Conservation (phyloP, 2,797 vertebrate genomes). For the Notolabrus celidotus region DNA sequence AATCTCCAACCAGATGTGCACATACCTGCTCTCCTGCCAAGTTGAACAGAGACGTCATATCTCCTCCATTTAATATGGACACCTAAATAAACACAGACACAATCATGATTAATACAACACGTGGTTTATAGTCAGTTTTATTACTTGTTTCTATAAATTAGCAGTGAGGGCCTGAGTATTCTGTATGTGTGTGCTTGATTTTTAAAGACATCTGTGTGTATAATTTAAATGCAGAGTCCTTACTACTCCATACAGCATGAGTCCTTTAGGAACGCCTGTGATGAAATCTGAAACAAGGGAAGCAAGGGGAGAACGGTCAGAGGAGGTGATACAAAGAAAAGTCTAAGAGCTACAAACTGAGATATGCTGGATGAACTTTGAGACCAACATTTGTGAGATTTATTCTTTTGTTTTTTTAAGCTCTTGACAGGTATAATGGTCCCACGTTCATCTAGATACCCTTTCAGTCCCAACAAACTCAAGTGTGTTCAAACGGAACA, state of each 20-base stretch:
- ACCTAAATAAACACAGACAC: conserved; percentile 78
- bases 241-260: conserved; percentile 92
- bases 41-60: conserved; percentile 88
- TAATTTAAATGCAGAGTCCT: conserved; percentile 70
- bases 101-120: conserved; percentile 1
- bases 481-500: conserved; percentile 8
- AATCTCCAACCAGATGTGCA: conserved; percentile 38
- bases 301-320: conserved; percentile 27
- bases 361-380: neutral
- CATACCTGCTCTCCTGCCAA: conserved; percentile 91
- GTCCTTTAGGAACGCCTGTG: conserved; percentile 91
- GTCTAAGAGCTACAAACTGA: neutral
- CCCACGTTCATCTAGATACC: too few relatives aligned
- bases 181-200: neutral
- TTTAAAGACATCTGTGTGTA: conserved; percentile 2
- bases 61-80: conserved; percentile 87
- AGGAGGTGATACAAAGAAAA: neutral
- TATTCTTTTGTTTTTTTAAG: neutral
- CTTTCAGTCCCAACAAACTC: too few relatives aligned
- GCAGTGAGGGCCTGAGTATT: neutral
- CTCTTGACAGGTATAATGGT: too few relatives aligned
- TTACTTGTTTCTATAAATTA: neutral
- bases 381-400: neutral
- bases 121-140: neutral
- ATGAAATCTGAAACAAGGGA: conserved; percentile 86